phyloP scores from a whole-genome alignment of 2,888 invertebrate species.

The Agrotis ipsilon region DNA sequence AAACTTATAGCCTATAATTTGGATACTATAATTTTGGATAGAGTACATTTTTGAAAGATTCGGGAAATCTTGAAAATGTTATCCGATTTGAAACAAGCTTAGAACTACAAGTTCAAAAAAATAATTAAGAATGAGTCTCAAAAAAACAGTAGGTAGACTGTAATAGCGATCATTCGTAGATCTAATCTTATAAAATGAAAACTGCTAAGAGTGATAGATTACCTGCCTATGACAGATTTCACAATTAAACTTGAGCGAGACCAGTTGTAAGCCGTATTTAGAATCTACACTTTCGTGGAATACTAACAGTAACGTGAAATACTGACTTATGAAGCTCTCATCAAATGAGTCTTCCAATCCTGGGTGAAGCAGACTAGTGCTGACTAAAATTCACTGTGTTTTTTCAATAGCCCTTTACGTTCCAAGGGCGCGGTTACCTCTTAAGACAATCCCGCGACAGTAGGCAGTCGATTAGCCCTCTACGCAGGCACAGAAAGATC shows the following conservation, averaged over 20 bases:
- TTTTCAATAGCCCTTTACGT: too few relatives aligned
- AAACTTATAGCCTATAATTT: too few relatives aligned
- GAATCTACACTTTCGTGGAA: background rate
- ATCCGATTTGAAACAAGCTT: background rate
- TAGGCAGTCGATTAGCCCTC: too few relatives aligned
- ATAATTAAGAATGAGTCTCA: background rate
- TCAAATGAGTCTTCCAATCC: too few relatives aligned
- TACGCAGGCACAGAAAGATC: too few relatives aligned
- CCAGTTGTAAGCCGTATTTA: background rate
- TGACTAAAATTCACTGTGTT: too few relatives aligned
- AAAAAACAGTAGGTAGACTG: background rate
- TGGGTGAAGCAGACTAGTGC: too few relatives aligned
- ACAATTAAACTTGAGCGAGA: background rate
- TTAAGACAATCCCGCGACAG: too few relatives aligned
- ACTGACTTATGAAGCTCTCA: too few relatives aligned
- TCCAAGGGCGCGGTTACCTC: too few relatives aligned
- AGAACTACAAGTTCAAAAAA: background rate
- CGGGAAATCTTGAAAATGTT: too few relatives aligned
- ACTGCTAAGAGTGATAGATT: background rate
- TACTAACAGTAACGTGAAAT: too few relatives aligned
- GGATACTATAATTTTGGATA: background rate
- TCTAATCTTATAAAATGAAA: background rate
- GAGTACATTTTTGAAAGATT: background rate
- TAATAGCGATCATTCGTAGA: background rate
- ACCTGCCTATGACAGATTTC: background rate